A percentile compares a stretch with the other conserved stretches of the same genome.
These are phyloP conservation scores for Petroica traversi DNA, from an alignment of 2,113 vertebrate genomes.

Conservation along the genomic window DNA sequence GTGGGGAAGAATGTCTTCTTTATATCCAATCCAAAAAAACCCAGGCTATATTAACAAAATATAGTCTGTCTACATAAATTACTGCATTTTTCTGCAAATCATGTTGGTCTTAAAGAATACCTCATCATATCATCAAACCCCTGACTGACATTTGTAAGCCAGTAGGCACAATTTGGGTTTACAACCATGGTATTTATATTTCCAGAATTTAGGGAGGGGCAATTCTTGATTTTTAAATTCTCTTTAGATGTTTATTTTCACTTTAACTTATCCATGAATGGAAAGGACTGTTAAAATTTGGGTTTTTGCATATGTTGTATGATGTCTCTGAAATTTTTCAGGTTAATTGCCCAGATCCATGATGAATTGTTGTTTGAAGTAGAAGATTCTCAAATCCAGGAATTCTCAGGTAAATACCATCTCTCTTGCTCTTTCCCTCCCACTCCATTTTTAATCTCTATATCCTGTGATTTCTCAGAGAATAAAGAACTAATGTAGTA, in stretches of 20 bases:
- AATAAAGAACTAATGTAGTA: not conserved
- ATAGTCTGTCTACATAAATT: not conserved
- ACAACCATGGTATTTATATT: not conserved
- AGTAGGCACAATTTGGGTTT: not conserved
- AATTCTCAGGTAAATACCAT: conserved; percentile 81
- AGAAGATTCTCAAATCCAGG: conserved; percentile 81
- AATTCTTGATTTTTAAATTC: not conserved
- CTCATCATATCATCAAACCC: not conserved
- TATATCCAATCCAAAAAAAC: not conserved
- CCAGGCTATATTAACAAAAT: not conserved
- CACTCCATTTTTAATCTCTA: not conserved
- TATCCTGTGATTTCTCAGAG: not conserved
- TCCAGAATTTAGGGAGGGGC: not conserved
- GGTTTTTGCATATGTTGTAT: not conserved
- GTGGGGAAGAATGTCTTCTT: not conserved
- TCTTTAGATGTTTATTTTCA: not conserved
- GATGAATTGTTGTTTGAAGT: conserved; percentile 93
- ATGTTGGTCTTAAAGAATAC: not conserved
- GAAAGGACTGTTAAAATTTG: not conserved
- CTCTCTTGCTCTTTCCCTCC: not conserved
- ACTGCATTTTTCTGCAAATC: not conserved
- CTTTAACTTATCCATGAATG: not conserved
- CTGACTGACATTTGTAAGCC: not conserved
- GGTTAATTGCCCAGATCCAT: conserved; percentile 90
- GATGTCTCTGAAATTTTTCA: conserved; percentile 41